A percentile compares a stretch with the other conserved stretches of the same genome.
Conservation (phyloP, 2,888 invertebrate species). For the Aleiodes leptofemur region DNA sequence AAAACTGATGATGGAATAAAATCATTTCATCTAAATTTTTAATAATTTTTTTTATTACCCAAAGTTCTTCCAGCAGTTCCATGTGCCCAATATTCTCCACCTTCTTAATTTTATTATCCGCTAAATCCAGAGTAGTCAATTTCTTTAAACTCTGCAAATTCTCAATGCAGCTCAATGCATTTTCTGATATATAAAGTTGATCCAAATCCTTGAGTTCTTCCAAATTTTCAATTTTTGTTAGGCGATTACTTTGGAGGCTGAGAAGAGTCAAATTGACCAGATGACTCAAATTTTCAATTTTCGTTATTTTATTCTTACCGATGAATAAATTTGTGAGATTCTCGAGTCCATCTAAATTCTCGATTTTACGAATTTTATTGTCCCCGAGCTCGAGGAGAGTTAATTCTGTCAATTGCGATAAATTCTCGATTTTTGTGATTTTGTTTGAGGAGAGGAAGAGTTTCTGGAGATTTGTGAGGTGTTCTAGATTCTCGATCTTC, state of each 20-base stretch:
- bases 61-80: slow-evolving; percentile 91
- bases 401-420: slow-evolving; percentile 87
- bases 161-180: slow-evolving; percentile 89
- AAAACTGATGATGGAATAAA: too few relatives aligned
- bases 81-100: slow-evolving; percentile 89
- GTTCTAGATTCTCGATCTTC: slow-evolving; percentile 89
- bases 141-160: slow-evolving; percentile 83
- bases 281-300: slow-evolving; percentile 88
- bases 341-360: slow-evolving; percentile 87
- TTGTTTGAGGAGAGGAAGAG: slow-evolving; percentile 94
- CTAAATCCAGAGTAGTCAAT: slow-evolving; percentile 92
- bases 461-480: slow-evolving; percentile 86
- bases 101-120: slow-evolving; percentile 88
- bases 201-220: slow-evolving; percentile 84
- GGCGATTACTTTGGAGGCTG: slow-evolving; percentile 93
- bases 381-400: slow-evolving; percentile 95
- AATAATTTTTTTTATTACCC: slow-evolving; percentile 80
- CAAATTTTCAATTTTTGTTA: slow-evolving; percentile 91
- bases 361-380: slow-evolving; percentile 93
- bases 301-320: slow-evolving; percentile 96
- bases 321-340: slow-evolving; percentile 88
- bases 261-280: slow-evolving; percentile 86
- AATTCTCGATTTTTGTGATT: slow-evolving; percentile 90
- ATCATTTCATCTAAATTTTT: too few relatives aligned
- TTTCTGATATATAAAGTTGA: slow-evolving; percentile 95